phyloP scores from a whole-genome alignment of 2,797 vertebrate species.

The Platyrinchus mystaceus region DNA sequence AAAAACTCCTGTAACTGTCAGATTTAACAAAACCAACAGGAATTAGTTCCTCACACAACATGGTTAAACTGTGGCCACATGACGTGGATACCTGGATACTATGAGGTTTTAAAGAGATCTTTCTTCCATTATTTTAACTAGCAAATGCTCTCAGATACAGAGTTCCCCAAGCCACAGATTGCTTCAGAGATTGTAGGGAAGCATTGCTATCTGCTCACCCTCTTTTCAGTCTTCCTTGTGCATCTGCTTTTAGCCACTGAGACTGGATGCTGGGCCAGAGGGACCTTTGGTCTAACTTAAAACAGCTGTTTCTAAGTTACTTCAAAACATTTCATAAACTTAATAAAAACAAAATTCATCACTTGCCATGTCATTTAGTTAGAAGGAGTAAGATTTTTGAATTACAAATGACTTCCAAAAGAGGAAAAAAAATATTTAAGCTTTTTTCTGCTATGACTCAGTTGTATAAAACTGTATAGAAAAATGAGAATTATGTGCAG shows the following conservation, averaged over 20 bases:
- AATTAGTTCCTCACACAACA: background rate
- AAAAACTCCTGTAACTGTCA: background rate
- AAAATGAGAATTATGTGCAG: slow-evolving; percentile 64
- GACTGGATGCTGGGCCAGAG: slow-evolving; percentile 4
- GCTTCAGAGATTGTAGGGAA: background rate
- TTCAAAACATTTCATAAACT: slow-evolving; percentile 22
- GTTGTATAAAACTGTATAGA: slow-evolving; percentile 71
- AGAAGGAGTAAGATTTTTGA: slow-evolving; percentile 33
- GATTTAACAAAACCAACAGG: background rate
- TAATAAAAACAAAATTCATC: slow-evolving; percentile 28
- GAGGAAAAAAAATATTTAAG: slow-evolving; percentile 50
- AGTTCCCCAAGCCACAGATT: background rate
- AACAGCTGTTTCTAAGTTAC: background rate
- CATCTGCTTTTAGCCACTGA: slow-evolving; percentile 23
- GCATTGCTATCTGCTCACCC: background rate
- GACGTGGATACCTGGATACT: background rate
- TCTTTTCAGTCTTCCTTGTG: background rate
- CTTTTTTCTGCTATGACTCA: slow-evolving; percentile 49
- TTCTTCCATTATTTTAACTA: background rate
- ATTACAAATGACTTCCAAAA: slow-evolving; percentile 47
- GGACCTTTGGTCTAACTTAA: slow-evolving; percentile 41
- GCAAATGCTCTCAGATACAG: background rate
- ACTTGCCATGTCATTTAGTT: background rate
- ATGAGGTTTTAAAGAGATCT: background rate
- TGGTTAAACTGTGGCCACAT: background rate